Conservation (phyloP, 2,797 vertebrate species). For the Denticeps clupeoides region DNA sequence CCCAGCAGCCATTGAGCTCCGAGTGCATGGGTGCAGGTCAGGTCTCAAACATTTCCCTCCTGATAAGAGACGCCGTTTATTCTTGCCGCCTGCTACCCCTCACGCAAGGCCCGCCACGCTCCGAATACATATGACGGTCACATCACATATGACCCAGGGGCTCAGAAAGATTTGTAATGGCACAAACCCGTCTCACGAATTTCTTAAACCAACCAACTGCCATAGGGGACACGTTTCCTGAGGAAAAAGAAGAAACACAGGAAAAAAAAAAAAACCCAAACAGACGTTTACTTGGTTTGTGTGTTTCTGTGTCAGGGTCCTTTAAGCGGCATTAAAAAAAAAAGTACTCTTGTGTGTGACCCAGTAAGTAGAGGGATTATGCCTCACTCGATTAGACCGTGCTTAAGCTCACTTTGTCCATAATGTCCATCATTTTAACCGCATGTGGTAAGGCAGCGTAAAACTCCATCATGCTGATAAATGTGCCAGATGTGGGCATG, state of each 20-base stretch:
- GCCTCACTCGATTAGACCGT: constrained; percentile 22
- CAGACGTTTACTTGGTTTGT: constrained; percentile 17
- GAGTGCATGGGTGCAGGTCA: no score
- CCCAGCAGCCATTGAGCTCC: no score
- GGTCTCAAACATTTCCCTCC: no score
- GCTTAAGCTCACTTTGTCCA: constrained; percentile 15
- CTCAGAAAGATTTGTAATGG: background rate
- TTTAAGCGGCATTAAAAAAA: constrained; percentile 11
- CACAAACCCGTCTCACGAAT: constrained; percentile 11
- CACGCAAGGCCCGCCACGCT: no score
- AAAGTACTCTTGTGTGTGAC: constrained; percentile 3
- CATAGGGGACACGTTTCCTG: no score
- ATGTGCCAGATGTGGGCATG: no score
- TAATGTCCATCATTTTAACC: background rate
- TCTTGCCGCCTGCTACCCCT: no score
- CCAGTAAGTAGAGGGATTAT: constrained; percentile 28
- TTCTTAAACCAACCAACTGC: no score
- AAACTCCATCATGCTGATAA: no score
- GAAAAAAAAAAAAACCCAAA: background rate
- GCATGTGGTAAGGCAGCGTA: background rate
- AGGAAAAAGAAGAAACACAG: no score
- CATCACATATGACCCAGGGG: background rate
- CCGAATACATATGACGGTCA: constrained; percentile 10
- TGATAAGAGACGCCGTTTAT: no score
- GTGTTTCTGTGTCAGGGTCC: constrained; percentile 24